Conservation (phyloP, 2,797 vertebrate species). For the Trematomus bernacchii region DNA sequence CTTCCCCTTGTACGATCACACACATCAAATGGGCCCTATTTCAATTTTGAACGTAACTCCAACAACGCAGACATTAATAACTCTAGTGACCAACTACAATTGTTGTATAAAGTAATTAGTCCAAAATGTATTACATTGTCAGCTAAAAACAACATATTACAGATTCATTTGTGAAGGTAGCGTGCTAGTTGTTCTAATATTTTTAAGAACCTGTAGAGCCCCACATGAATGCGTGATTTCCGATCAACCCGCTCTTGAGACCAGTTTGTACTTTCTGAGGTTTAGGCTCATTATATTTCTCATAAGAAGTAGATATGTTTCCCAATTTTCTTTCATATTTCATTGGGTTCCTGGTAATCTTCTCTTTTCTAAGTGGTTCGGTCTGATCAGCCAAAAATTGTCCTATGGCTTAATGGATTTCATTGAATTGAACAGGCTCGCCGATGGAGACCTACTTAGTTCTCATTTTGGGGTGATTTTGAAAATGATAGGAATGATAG, state of each 20-base stretch:
- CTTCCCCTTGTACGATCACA: neutral
- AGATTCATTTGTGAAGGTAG: neutral
- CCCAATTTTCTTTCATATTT: conserved; percentile 35
- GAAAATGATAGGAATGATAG: conserved; percentile 17
- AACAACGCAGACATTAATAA: neutral
- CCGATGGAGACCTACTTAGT: conserved; percentile 38
- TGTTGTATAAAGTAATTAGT: neutral
- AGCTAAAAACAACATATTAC: neutral
- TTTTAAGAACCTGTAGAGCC: neutral
- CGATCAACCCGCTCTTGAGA: neutral
- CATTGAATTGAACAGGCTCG: conserved; percentile 25
- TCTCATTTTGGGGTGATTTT: conserved; percentile 29
- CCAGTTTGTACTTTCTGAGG: neutral
- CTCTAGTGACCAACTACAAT: neutral
- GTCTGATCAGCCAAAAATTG: conserved; percentile 23
- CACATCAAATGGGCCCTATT: neutral
- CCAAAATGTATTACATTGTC: neutral
- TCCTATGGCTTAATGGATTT: conserved; percentile 39
- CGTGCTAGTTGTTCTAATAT: neutral
- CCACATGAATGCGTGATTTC: neutral
- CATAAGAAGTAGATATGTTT: conserved; percentile 11
- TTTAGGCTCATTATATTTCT: neutral
- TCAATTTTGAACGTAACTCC: neutral
- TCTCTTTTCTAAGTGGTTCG: conserved; percentile 17
- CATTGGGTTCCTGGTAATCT: conserved; percentile 14